Evolutionary conservation across 2,888 invertebrate species (phyloP).

Genomic region (Acanthosoma haemorrhoidale): DNA sequence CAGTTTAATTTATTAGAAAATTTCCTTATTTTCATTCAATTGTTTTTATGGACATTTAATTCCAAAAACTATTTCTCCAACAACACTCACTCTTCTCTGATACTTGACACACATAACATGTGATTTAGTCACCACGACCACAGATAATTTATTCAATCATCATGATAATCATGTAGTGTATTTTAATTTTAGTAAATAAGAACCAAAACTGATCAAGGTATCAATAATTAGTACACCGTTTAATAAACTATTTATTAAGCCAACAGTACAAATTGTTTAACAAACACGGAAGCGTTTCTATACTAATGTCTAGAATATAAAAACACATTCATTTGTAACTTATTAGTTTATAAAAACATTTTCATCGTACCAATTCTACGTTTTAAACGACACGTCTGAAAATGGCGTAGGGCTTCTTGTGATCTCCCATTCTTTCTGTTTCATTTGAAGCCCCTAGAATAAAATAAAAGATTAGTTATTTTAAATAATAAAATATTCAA

Average conservation of each 20-base stretch:
- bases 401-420: slow-evolving; percentile 41
- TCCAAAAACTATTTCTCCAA: no score
- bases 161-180: no score
- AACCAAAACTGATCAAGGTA: no score
- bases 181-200: no score
- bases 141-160: no score
- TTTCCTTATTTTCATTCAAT: no score
- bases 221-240: neutral
- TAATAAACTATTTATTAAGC: slow-evolving; percentile 4
- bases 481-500: neutral
- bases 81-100: no score
- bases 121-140: no score
- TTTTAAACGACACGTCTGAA: slow-evolving; percentile 38
- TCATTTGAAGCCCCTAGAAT: slow-evolving; percentile 48
- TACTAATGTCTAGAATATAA: neutral
- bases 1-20: no score
- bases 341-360: neutral
- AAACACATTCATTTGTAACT: neutral
- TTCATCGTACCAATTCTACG: neutral
- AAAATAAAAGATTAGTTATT: neutral
- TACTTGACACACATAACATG: no score
- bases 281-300: neutral
- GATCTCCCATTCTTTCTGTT: slow-evolving; percentile 53
- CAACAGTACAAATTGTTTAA: slow-evolving; percentile 4
- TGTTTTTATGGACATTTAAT: no score